A percentile compares a stretch with the other conserved stretches of the same genome.
These are phyloP conservation scores for Hydriomena furcata DNA, from an alignment of 2,888 invertebrate species.

Conservation along the genomic window DNA sequence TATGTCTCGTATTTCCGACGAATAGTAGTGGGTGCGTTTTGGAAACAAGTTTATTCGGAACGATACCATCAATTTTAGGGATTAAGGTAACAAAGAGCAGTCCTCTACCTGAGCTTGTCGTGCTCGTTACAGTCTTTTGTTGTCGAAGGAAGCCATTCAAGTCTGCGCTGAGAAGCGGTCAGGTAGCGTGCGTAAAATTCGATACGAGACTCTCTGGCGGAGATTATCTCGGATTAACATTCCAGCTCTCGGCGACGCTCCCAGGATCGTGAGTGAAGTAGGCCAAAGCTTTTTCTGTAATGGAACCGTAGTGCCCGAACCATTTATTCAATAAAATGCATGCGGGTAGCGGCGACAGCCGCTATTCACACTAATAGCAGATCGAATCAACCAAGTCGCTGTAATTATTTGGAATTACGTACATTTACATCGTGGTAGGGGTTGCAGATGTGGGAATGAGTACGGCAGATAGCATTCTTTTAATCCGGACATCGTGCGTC, in stretches of 20 bases:
- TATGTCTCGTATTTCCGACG: neutral
- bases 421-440: slow-evolving; percentile 47
- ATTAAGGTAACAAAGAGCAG: slow-evolving; percentile 51
- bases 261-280: slow-evolving; percentile 52
- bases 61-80: slow-evolving; percentile 32
- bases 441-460: slow-evolving; percentile 26
- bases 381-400: slow-evolving; percentile 45
- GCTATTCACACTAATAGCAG: slow-evolving; percentile 49
- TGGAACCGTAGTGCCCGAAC: slow-evolving; percentile 58
- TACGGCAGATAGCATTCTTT: slow-evolving; percentile 9
- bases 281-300: slow-evolving; percentile 62
- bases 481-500: slow-evolving; percentile 29
- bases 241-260: slow-evolving; percentile 60
- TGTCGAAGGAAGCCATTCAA: slow-evolving; percentile 71
- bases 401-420: slow-evolving; percentile 71
- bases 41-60: slow-evolving; percentile 24
- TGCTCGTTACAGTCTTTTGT: slow-evolving; percentile 60
- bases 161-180: slow-evolving; percentile 65
- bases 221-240: slow-evolving; percentile 81
- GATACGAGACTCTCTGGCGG: slow-evolving; percentile 61
- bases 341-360: slow-evolving; percentile 65
- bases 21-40: slow-evolving; percentile 7
- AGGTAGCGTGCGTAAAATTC: slow-evolving; percentile 79
- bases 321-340: slow-evolving; percentile 77
- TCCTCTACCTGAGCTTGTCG: slow-evolving; percentile 64